A percentile compares a stretch with the other conserved stretches of the same genome.
Evolutionary conservation across 2,797 vertebrate species (phyloP).

Genomic region (Cephalopachus bancanus): DNA sequence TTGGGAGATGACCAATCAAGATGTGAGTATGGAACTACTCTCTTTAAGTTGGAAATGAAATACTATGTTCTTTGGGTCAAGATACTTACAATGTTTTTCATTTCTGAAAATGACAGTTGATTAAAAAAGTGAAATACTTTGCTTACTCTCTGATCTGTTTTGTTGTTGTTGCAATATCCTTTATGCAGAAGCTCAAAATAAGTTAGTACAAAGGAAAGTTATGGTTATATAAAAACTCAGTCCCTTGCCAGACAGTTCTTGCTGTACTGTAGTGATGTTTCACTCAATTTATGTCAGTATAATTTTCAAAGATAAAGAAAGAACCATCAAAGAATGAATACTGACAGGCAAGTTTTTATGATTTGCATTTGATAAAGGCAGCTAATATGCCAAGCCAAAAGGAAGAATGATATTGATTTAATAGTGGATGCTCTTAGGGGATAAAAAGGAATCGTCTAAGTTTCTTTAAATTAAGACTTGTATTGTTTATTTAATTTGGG

Average conservation of each 20-base stretch:
- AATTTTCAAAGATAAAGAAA: conserved; percentile 83
- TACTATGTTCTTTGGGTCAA: conserved; percentile 41
- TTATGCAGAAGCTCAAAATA: conserved; percentile 34
- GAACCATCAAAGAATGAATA: conserved; percentile 77
- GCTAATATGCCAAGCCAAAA: not conserved
- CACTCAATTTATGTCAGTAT: conserved; percentile 74
- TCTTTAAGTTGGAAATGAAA: not conserved
- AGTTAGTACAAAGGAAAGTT: conserved; percentile 67
- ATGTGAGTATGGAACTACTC: conserved; percentile 91
- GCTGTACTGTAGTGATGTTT: conserved; percentile 73
- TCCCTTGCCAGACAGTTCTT: conserved; percentile 71
- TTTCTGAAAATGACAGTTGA: conserved; percentile 60
- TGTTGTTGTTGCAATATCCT: conserved; percentile 32
- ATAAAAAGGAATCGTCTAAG: not conserved
- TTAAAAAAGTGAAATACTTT: conserved; percentile 68
- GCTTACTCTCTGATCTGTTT: conserved; percentile 60
- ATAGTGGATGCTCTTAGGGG: not conserved
- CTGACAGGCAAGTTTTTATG: conserved; percentile 66
- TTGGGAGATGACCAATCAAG: conserved; percentile 99
- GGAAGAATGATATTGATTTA: conserved; percentile 12
- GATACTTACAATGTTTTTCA: not conserved
- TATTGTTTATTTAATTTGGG: not conserved
- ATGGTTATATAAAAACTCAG: conserved; percentile 66
- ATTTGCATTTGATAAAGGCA: conserved; percentile 62
- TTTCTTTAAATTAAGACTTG: conserved; percentile 51